Evolutionary conservation across 2,113 vertebrate species (phyloP).

Genomic region (Hippocampus abdominalis): DNA sequence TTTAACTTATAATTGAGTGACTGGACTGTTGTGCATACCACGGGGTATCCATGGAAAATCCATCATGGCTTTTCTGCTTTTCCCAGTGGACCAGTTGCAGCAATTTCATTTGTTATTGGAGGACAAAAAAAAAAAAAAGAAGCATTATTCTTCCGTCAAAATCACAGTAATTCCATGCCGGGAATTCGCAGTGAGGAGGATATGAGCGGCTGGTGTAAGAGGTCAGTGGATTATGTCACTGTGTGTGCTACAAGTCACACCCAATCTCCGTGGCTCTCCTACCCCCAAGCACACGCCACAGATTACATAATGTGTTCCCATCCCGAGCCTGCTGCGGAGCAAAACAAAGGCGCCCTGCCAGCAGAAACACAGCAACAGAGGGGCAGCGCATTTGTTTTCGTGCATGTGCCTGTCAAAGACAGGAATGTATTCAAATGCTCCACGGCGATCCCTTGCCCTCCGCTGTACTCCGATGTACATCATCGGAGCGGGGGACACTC

Average conservation of each 20-base stretch:
- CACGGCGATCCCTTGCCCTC: slow-evolving; percentile 15
- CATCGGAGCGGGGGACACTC: slow-evolving; percentile 22
- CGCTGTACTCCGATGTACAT: no score
- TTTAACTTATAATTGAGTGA: no score
- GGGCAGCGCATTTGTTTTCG: slow-evolving; percentile 25
- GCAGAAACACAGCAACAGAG: slow-evolving; percentile 51
- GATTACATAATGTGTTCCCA: slow-evolving; percentile 58
- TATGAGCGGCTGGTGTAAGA: slow-evolving; percentile 22
- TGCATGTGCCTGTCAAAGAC: background rate
- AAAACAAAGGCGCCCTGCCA: slow-evolving; percentile 59
- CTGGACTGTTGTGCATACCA: no score
- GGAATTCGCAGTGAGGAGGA: slow-evolving; percentile 41
- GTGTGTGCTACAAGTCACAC: slow-evolving; percentile 51
- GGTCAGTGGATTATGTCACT: slow-evolving; percentile 64
- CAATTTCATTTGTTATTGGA: slow-evolving; percentile 32
- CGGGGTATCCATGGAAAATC: slow-evolving; percentile 25
- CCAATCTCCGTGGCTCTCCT: slow-evolving; percentile 34
- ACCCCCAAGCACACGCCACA: slow-evolving; percentile 44
- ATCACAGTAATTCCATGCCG: slow-evolving; percentile 29
- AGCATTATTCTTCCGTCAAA: slow-evolving; percentile 40
- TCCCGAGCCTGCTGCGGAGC: slow-evolving; percentile 43
- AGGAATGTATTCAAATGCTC: background rate
- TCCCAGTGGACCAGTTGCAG: slow-evolving; percentile 24
- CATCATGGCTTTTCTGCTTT: slow-evolving; percentile 15
- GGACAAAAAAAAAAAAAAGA: slow-evolving; percentile 32